phyloP scores from a whole-genome alignment of 2,113 vertebrate species.

The Coptodon bakossiorum region DNA sequence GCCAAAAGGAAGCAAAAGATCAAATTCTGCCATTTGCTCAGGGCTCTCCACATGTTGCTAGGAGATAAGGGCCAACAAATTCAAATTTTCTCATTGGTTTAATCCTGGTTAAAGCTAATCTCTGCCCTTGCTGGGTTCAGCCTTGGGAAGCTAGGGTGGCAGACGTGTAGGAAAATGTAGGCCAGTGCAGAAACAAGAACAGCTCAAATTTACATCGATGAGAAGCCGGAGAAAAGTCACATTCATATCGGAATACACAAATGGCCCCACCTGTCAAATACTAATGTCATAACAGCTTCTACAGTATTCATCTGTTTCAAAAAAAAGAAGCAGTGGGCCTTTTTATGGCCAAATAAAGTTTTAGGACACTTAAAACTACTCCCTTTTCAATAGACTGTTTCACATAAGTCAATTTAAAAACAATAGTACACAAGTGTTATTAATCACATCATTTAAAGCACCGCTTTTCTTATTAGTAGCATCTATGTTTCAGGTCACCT shows the following conservation, averaged over 20 bases:
- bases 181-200: constrained; percentile 60
- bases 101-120: constrained; percentile 66
- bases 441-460: neutral
- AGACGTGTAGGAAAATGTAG: constrained; percentile 60
- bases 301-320: neutral
- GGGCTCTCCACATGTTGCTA: constrained; percentile 60
- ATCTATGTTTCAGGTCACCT: neutral
- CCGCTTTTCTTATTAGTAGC: neutral
- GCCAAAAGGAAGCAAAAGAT: constrained; percentile 54
- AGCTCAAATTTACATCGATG: constrained; percentile 41
- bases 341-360: neutral
- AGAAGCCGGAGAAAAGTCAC: constrained; percentile 11
- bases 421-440: neutral
- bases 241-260: neutral
- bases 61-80: constrained; percentile 70
- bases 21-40: constrained; percentile 67
- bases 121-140: constrained; percentile 65
- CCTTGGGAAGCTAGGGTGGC: constrained; percentile 54
- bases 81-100: constrained; percentile 67
- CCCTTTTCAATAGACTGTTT: neutral
- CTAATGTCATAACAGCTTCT: neutral
- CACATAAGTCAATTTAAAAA: neutral
- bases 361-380: neutral
- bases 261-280: neutral
- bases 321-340: neutral